Conservation (phyloP, 2,888 invertebrate genomes). For the Luperina nickerlii region DNA sequence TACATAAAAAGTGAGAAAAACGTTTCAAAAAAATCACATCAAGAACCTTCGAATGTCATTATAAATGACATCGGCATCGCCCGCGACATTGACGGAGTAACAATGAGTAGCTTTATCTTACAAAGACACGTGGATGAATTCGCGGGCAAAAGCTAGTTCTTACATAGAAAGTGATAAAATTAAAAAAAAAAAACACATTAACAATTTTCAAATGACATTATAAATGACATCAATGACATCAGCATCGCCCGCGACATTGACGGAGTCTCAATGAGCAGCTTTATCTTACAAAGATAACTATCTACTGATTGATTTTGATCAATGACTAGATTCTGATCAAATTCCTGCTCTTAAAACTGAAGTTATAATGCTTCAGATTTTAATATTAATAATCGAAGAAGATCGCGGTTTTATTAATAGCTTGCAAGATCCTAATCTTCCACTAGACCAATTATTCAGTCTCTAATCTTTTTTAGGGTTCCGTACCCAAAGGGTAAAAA, state of each 20-base stretch:
- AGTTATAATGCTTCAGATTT: constrained; percentile 19
- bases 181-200: background rate
- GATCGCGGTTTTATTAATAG: constrained; percentile 6
- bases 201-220: constrained; percentile 8
- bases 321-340: constrained; percentile 21
- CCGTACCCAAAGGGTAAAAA: no score
- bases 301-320: constrained; percentile 30
- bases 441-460: background rate
- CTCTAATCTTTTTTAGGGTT: background rate
- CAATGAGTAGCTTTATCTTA: constrained; percentile 6
- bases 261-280: background rate
- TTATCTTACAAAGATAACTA: constrained; percentile 29
- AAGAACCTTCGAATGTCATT: constrained; percentile 14
- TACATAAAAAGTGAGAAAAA: background rate
- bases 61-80: constrained; percentile 25
- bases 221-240: constrained; percentile 43
- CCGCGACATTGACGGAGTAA: constrained; percentile 28
- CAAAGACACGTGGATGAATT: no score
- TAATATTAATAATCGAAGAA: constrained; percentile 5
- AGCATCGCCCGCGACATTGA: constrained; percentile 28
- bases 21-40: background rate
- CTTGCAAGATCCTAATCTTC: constrained; percentile 22
- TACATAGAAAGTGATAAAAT: background rate
- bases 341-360: background rate
- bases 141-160: no score